Conservation (phyloP, 2,797 vertebrate genomes). For the Myripristis murdjan region DNA sequence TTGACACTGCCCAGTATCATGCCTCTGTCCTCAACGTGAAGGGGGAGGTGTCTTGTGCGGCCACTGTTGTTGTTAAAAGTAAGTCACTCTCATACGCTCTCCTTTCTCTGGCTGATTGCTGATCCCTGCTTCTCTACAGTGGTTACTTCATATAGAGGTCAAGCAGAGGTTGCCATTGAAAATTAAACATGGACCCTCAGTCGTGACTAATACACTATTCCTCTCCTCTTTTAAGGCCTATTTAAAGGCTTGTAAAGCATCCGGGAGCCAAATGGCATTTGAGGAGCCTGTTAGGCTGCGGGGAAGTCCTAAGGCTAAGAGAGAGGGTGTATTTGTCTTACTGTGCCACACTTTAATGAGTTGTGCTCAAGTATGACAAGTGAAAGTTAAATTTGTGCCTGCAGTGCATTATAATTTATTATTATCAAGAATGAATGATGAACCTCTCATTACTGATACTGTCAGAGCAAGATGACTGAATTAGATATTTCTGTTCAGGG, state of each 20-base stretch:
- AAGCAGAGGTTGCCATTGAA: background rate
- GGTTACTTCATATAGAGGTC: background rate
- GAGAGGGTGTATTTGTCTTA: background rate
- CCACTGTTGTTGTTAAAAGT: conserved; percentile 96
- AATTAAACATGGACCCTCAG: background rate
- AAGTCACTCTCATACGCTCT: conserved; percentile 77
- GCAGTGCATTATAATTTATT: background rate
- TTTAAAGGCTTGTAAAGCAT: conserved; percentile 27
- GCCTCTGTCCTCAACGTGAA: conserved; percentile 95
- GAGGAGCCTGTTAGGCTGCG: conserved; percentile 1
- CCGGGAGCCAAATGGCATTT: conserved; percentile 7
- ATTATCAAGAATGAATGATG: background rate
- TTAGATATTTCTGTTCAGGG: conserved; percentile 68
- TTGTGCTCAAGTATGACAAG: background rate
- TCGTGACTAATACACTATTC: no score
- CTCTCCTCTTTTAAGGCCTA: conserved; percentile 6
- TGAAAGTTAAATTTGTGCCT: background rate
- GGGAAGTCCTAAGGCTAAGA: background rate
- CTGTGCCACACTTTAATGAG: background rate
- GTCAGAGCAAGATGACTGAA: background rate
- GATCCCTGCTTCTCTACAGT: background rate
- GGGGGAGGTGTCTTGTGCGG: conserved; percentile 91
- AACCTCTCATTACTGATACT: background rate
- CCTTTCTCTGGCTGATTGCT: background rate
- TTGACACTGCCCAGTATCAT: conserved; percentile 93